phyloP scores from a whole-genome alignment of 2,888 invertebrate genomes.

The Ganaspis brasiliensis region DNA sequence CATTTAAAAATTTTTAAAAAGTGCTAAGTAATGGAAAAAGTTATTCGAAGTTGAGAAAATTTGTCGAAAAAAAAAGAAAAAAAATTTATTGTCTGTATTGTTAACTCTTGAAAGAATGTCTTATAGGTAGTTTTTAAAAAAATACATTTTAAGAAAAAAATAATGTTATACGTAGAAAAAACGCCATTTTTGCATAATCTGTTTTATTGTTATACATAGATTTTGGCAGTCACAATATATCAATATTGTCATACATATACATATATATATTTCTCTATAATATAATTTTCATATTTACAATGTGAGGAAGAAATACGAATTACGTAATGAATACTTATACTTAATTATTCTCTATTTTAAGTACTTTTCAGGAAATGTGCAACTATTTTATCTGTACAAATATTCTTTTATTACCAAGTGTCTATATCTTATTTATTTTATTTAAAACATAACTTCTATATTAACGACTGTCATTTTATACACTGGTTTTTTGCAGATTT shows the following conservation, averaged over 20 bases:
- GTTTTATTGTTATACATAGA: constrained; percentile 72
- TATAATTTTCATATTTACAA: constrained; percentile 61
- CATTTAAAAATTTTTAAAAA: too few relatives aligned
- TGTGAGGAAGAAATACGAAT: constrained; percentile 52
- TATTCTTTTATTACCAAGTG: not conserved
- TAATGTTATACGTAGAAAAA: too few relatives aligned
- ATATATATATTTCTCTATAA: constrained; percentile 60
- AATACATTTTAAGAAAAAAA: too few relatives aligned
- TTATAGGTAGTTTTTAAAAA: too few relatives aligned
- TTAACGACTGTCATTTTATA: not conserved
- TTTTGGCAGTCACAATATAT: constrained; percentile 68
- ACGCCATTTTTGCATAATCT: constrained; percentile 20
- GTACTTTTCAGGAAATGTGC: not conserved
- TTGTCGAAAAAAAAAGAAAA: too few relatives aligned
- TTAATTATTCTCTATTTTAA: not conserved
- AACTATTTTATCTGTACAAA: constrained; percentile 18
- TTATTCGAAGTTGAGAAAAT: too few relatives aligned
- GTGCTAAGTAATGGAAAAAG: too few relatives aligned
- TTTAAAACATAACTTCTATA: not conserved
- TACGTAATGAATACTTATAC: constrained; percentile 44
- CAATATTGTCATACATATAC: constrained; percentile 63
- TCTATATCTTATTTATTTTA: not conserved
- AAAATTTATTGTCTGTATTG: too few relatives aligned
- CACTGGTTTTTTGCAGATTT: constrained; percentile 7
- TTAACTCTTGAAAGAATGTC: too few relatives aligned